Evolutionary conservation across 2,888 invertebrate genomes (phyloP).

Genomic region (Callyntrura guangdongensis): DNA sequence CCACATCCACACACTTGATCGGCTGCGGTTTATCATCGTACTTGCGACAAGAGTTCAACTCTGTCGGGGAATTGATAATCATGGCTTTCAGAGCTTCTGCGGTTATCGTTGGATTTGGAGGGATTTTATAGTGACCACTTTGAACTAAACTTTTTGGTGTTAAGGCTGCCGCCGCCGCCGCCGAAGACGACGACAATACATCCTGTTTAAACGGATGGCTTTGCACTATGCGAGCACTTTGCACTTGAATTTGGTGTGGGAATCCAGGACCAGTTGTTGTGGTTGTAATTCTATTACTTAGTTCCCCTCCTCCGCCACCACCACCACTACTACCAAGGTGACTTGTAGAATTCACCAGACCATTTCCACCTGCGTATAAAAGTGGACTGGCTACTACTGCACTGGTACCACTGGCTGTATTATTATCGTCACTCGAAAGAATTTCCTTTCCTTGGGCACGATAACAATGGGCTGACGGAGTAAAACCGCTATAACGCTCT

Average conservation of each 20-base stretch:
- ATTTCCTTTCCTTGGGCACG: conserved; percentile 67
- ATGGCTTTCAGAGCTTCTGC: conserved; percentile 71
- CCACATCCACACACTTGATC: conserved; percentile 71
- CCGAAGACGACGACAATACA: conserved; percentile 5
- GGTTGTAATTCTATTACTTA: conserved; percentile 38
- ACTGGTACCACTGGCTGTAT: background rate
- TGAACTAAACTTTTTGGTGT: conserved; percentile 64
- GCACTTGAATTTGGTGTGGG: conserved; percentile 68
- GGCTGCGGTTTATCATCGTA: conserved; percentile 91
- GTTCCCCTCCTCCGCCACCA: conserved; percentile 26
- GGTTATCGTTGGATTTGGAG: conserved; percentile 69
- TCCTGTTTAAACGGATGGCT: conserved; percentile 73
- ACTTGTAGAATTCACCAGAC: conserved; percentile 40
- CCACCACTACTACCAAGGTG: background rate
- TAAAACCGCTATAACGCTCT: conserved; percentile 66
- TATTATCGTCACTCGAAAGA: conserved; percentile 33
- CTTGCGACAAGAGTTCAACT: conserved; percentile 94
- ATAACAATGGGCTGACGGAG: conserved; percentile 57
- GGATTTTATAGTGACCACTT: conserved; percentile 75
- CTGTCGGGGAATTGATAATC: conserved; percentile 91
- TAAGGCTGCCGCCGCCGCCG: background rate
- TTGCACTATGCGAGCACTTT: conserved; percentile 79
- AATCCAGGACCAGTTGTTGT: conserved; percentile 66
- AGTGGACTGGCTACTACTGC: conserved; percentile 28
- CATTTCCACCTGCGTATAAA: conserved; percentile 48